phyloP scores from a whole-genome alignment of 2,888 invertebrate genomes.

The Cerceris ruficornis region DNA sequence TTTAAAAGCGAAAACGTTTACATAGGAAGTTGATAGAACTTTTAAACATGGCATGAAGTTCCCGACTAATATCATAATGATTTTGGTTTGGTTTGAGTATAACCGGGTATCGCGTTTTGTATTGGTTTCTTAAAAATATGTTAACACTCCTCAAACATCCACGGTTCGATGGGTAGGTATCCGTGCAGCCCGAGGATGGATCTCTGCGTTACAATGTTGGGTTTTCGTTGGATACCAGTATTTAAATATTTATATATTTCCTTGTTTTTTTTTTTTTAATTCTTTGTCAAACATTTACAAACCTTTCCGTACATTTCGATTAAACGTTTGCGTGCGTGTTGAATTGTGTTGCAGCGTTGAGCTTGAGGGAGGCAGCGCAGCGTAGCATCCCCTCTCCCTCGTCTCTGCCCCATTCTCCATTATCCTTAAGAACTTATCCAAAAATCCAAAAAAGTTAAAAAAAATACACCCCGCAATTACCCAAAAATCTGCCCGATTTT shows the following conservation, averaged over 20 bases:
- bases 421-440: constrained; percentile 55
- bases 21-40: constrained; percentile 47
- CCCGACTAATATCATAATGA: constrained; percentile 79
- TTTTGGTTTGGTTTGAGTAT: constrained; percentile 78
- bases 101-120: constrained; percentile 62
- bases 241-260: constrained; percentile 31
- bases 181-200: constrained; percentile 32
- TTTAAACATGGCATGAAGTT: constrained; percentile 76
- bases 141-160: constrained; percentile 59
- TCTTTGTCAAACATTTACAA: constrained; percentile 54
- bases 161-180: constrained; percentile 60
- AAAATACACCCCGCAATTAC: constrained; percentile 69
- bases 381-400: constrained; percentile 78
- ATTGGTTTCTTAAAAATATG: constrained; percentile 42
- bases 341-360: constrained; percentile 82
- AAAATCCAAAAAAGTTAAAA: constrained; percentile 65
- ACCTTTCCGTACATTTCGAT: constrained; percentile 65
- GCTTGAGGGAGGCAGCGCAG: constrained; percentile 82
- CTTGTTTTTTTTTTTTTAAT: constrained; percentile 36
- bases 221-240: constrained; percentile 41
- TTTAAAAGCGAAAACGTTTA: constrained; percentile 36
- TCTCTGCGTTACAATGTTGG: constrained; percentile 54
- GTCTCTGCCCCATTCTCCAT: constrained; percentile 60
- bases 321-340: constrained; percentile 81
- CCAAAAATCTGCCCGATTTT: constrained; percentile 80